Evolutionary conservation across 2,797 vertebrate species (phyloP).

Genomic region (Neomorphus geoffroyi): DNA sequence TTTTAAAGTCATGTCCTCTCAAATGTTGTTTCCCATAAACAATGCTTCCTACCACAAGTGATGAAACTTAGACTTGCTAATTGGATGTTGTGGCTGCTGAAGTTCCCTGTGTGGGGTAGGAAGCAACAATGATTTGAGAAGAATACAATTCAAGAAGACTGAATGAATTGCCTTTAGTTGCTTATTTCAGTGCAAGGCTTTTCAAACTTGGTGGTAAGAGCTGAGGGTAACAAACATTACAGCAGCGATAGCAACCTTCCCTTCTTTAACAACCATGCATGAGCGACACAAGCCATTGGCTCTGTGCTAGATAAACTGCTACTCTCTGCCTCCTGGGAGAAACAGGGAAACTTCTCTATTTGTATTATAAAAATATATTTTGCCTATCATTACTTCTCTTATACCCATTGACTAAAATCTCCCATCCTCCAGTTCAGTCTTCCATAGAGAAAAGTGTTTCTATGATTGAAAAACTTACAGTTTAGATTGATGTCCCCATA

Average conservation of each 20-base stretch:
- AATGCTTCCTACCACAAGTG: background rate
- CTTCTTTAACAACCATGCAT: background rate
- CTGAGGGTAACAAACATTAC: background rate
- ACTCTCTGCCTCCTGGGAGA: background rate
- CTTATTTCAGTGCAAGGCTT: background rate
- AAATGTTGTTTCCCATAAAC: background rate
- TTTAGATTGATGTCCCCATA: constrained; percentile 92
- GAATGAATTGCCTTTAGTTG: background rate
- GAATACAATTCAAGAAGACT: background rate
- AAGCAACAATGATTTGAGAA: background rate
- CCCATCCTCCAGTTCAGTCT: background rate
- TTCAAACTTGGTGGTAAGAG: background rate
- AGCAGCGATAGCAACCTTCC: background rate
- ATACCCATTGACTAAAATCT: background rate
- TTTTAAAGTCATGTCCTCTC: background rate
- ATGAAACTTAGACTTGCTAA: background rate
- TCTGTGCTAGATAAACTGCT: background rate
- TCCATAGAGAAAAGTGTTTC: background rate
- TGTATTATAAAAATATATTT: background rate
- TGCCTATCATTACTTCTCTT: background rate
- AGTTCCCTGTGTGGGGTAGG: background rate
- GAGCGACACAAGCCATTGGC: background rate
- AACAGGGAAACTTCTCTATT: background rate
- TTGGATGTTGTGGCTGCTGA: background rate
- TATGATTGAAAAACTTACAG: constrained; percentile 75